Conservation (phyloP, 2,888 invertebrate genomes). For the Ephialtes manifestator region DNA sequence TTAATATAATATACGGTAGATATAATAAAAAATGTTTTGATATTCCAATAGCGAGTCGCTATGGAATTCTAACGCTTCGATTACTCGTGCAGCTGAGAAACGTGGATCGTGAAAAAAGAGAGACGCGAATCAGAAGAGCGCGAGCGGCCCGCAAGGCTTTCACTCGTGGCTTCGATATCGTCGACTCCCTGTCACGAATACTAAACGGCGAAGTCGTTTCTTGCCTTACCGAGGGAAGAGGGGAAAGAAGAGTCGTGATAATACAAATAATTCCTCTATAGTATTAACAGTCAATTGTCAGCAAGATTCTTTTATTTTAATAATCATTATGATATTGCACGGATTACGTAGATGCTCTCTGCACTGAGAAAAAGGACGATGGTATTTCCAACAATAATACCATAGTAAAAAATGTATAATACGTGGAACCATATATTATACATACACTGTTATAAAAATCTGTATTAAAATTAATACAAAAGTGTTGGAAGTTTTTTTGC, state of each 20-base stretch:
- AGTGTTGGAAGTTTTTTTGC: too few relatives aligned
- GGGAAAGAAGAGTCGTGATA: not conserved
- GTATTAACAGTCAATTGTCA: conserved; percentile 7
- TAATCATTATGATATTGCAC: not conserved
- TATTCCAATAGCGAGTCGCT: conserved; percentile 10
- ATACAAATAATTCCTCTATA: not conserved
- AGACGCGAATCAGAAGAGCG: conserved; percentile 38
- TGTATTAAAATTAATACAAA: too few relatives aligned
- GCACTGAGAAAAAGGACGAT: too few relatives aligned
- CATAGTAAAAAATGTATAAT: too few relatives aligned
- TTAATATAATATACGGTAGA: too few relatives aligned
- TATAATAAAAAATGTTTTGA: not conserved
- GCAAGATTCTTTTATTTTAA: not conserved
- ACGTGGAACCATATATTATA: too few relatives aligned
- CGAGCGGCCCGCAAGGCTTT: conserved; percentile 18
- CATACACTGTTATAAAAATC: too few relatives aligned
- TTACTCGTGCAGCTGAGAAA: not conserved
- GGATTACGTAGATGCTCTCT: not conserved
- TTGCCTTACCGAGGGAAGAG: not conserved
- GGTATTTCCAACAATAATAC: too few relatives aligned
- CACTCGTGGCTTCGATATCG: conserved; percentile 53
- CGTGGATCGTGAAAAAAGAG: conserved; percentile 16
- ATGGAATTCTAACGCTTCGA: conserved; percentile 41
- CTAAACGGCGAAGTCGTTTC: conserved; percentile 41
- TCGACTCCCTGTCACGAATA: conserved; percentile 54